Conservation (phyloP, 1,140 invertebrate species). For the Chymomyza costata region DNA sequence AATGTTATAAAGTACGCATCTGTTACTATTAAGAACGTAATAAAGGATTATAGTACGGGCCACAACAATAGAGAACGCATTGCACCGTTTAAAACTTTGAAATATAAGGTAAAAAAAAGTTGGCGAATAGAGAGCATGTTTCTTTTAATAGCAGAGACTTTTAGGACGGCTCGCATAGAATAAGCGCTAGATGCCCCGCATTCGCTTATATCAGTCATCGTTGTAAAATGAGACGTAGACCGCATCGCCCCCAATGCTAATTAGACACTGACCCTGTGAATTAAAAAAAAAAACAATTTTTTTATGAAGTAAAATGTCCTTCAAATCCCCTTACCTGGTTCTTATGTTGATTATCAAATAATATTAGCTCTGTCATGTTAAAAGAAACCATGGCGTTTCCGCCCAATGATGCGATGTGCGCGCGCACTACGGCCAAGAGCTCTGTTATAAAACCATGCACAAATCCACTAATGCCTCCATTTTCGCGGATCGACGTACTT, state of each 20-base stretch:
- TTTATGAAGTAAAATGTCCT: background rate
- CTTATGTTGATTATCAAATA: conserved; percentile 95
- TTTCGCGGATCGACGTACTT: conserved; percentile 92
- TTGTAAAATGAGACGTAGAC: conserved; percentile 80
- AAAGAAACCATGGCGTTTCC: conserved; percentile 97
- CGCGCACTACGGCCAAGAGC: conserved; percentile 90
- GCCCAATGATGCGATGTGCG: conserved; percentile 94
- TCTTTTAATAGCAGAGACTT: conserved; percentile 52
- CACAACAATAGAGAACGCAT: background rate
- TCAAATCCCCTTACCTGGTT: conserved; percentile 85
- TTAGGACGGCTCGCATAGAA: conserved; percentile 68
- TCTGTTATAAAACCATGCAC: conserved; percentile 95
- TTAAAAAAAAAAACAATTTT: background rate
- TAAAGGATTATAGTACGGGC: conserved; percentile 6
- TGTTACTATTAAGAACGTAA: conserved; percentile 7
- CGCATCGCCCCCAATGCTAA: conserved; percentile 96
- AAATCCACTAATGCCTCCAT: conserved; percentile 93
- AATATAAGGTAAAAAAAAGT: conserved; percentile 5
- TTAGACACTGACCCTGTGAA: conserved; percentile 91
- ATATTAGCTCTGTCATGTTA: conserved; percentile 92
- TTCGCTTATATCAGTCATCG: conserved; percentile 69
- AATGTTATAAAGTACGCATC: conserved; percentile 2
- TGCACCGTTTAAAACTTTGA: too few species aligned
- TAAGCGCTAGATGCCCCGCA: conserved; percentile 65
- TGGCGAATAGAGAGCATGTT: conserved; percentile 7